These are phyloP conservation scores for Palaemon carinicauda DNA, from an alignment of 1,140 invertebrate genomes.

Conservation along the genomic window DNA sequence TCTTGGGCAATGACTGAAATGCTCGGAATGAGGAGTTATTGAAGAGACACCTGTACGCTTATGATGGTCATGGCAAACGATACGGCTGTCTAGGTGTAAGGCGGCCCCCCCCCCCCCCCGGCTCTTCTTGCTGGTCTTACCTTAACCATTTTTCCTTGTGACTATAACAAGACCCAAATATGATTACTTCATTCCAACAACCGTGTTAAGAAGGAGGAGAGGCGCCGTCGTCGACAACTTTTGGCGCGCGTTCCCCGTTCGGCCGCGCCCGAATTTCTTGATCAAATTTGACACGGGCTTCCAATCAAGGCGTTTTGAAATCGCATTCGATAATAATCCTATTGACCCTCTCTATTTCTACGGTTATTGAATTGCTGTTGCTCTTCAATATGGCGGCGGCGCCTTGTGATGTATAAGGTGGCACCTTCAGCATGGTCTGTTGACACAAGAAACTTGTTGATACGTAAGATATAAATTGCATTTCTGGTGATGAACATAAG, in stretches of 20 bases:
- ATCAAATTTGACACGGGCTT: conserved; percentile 50
- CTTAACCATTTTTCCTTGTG: conserved; percentile 33
- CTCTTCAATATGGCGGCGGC: neutral
- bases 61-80: neutral
- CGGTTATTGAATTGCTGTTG: conserved; percentile 44
- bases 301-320: conserved; percentile 50
- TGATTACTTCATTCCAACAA: conserved; percentile 46
- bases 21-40: too few species aligned
- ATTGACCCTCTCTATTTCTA: conserved; percentile 54
- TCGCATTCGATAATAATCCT: conserved; percentile 54
- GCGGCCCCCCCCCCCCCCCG: neutral
- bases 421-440: neutral
- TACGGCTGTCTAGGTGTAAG: neutral
- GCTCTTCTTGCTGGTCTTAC: neutral
- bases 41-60: too few species aligned
- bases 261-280: conserved; percentile 32
- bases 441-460: conserved; percentile 14
- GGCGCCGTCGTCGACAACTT: conserved; percentile 24
- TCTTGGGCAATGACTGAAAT: too few species aligned
- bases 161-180: conserved; percentile 47
- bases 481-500: neutral
- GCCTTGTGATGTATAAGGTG: neutral
- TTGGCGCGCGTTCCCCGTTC: conserved; percentile 3
- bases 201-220: conserved; percentile 27
- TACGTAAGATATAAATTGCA: conserved; percentile 38